Evolutionary conservation across 2,797 vertebrate genomes (phyloP).

Genomic region (Coregonus sp.): DNA sequence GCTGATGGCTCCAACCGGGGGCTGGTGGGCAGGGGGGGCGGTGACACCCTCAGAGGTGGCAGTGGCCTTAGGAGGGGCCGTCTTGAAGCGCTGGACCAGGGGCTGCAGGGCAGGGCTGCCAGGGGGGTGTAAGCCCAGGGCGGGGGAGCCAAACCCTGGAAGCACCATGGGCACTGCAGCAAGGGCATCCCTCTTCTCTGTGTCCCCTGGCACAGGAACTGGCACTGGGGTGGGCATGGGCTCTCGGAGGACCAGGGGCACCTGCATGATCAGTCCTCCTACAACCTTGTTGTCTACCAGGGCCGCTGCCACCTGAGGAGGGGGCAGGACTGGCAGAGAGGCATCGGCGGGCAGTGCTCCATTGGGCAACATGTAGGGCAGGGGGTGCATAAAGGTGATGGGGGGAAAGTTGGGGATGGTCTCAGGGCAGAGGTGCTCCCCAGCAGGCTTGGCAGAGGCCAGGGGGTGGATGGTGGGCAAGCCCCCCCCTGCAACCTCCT

Average conservation of each 20-base stretch:
- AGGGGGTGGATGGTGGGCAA: conserved; percentile 37
- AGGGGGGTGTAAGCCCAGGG: conserved; percentile 61
- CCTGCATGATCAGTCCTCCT: conserved; percentile 75
- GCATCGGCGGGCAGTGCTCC: conserved; percentile 68
- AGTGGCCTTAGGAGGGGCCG: conserved; percentile 64
- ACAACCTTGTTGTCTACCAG: conserved; percentile 76
- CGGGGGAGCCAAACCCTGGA: conserved; percentile 76
- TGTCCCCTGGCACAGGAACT: conserved; percentile 50
- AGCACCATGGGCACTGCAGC: conserved; percentile 69
- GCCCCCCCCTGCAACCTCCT: conserved; percentile 14
- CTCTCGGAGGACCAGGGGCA: conserved; percentile 63
- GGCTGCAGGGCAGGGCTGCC: conserved; percentile 78
- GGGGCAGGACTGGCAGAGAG: conserved; percentile 62
- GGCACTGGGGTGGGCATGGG: conserved; percentile 60
- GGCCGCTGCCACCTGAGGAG: conserved; percentile 49
- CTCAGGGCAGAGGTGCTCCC: conserved; percentile 51
- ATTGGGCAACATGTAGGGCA: conserved; percentile 82
- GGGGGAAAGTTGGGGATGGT: conserved; percentile 73
- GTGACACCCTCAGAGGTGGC: conserved; percentile 44
- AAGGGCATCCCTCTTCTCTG: conserved; percentile 80
- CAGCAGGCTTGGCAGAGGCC: conserved; percentile 39
- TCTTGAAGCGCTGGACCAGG: conserved; percentile 84
- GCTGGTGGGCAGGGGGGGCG: conserved; percentile 1
- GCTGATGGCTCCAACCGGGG: conserved; percentile 72
- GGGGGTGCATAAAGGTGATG: conserved; percentile 79